A percentile compares a stretch with the other conserved stretches of the same genome.
Evolutionary conservation across 2,797 vertebrate genomes (phyloP).

Genomic region (Hozukius guyotensis): DNA sequence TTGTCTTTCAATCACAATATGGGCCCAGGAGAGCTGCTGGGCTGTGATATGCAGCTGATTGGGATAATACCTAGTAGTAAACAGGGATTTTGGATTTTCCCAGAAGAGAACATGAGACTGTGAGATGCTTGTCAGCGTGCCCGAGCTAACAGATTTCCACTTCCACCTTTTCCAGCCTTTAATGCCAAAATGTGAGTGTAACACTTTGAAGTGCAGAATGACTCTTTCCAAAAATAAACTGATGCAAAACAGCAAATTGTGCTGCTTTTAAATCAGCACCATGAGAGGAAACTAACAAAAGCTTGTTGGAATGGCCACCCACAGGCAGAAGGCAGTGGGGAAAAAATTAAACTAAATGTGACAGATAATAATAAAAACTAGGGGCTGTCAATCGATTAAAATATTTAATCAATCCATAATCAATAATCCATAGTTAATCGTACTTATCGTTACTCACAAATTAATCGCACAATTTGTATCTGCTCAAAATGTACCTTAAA

Average conservation of each 20-base stretch:
- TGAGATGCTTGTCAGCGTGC: slow-evolving; percentile 39
- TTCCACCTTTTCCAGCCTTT: slow-evolving; percentile 28
- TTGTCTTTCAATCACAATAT: slow-evolving; percentile 30
- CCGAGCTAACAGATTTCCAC: slow-evolving; percentile 31
- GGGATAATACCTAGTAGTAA: slow-evolving; percentile 60
- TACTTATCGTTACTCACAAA: too few relatives aligned
- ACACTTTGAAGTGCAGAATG: slow-evolving; percentile 8
- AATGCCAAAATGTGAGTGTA: slow-evolving; percentile 20
- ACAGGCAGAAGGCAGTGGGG: not conserved
- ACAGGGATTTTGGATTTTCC: slow-evolving; percentile 54
- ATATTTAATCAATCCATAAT: too few relatives aligned
- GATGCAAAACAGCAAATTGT: not conserved
- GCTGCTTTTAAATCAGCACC: not conserved
- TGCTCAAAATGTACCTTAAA: too few relatives aligned
- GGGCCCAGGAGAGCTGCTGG: slow-evolving; percentile 37
- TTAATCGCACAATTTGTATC: too few relatives aligned
- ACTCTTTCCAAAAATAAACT: slow-evolving; percentile 20
- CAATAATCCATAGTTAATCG: too few relatives aligned
- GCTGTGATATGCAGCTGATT: slow-evolving; percentile 50
- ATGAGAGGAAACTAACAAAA: not conserved
- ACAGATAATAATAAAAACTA: not conserved
- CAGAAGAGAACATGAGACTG: slow-evolving; percentile 38
- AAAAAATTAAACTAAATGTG: not conserved
- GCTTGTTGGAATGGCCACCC: not conserved
- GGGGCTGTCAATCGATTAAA: too few relatives aligned